These are phyloP conservation scores for Calliopsis andreniformis DNA, from an alignment of 1,140 invertebrate genomes.

Conservation along the genomic window DNA sequence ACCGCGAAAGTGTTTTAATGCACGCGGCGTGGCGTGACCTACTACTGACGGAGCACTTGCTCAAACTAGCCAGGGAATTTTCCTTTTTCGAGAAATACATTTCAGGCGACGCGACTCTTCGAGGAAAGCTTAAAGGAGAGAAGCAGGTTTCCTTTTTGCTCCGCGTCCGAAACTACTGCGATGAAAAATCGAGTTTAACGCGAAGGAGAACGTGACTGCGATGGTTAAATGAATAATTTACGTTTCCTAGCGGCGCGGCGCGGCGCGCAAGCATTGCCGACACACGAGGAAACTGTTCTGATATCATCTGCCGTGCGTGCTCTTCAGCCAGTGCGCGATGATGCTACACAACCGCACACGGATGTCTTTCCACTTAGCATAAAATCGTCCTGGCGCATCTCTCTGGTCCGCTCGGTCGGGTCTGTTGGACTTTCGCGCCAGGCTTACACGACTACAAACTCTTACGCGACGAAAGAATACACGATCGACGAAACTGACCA, in stretches of 20 bases:
- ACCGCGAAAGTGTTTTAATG: slow-evolving; percentile 37
- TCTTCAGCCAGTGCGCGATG: slow-evolving; percentile 22
- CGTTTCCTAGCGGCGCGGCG: slow-evolving; percentile 40
- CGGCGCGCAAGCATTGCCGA: slow-evolving; percentile 35
- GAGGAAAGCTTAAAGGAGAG: slow-evolving; percentile 1
- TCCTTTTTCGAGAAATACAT: too few species aligned
- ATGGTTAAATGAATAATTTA: slow-evolving; percentile 63
- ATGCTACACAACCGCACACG: slow-evolving; percentile 1
- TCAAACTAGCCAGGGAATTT: too few species aligned
- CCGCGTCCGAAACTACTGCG: background rate
- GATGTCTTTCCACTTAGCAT: slow-evolving; percentile 53
- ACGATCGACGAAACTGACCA: background rate
- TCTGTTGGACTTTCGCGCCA: slow-evolving; percentile 20
- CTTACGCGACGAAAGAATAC: slow-evolving; percentile 1
- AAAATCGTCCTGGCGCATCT: slow-evolving; percentile 50
- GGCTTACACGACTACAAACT: slow-evolving; percentile 33
- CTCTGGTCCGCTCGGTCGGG: slow-evolving; percentile 15
- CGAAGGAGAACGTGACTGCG: slow-evolving; percentile 42
- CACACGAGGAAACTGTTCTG: slow-evolving; percentile 46
- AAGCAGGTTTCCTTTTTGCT: background rate
- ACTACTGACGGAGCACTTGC: too few species aligned
- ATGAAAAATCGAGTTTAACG: slow-evolving; percentile 13
- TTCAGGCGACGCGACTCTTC: too few species aligned
- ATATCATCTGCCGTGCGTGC: slow-evolving; percentile 52
- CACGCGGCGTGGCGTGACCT: background rate